A percentile compares a stretch with the other conserved stretches of the same genome.
phyloP scores from a whole-genome alignment of 1,140 invertebrate species.

The Lasioglossum albipes region DNA sequence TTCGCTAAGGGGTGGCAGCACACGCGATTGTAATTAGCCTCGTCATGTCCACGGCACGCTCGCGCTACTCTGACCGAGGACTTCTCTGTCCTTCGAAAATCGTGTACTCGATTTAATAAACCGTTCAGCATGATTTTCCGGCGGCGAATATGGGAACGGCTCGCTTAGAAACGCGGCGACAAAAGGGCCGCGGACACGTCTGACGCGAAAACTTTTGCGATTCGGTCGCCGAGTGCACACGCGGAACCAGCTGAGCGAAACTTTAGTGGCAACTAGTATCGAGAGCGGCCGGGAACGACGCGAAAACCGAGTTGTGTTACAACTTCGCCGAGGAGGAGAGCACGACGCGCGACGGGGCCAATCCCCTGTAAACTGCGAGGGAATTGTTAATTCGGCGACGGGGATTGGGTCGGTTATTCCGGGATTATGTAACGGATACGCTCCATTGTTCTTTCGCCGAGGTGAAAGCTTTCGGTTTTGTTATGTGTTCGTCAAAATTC shows the following conservation, averaged over 20 bases:
- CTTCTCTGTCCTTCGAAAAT: neutral
- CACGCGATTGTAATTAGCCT: constrained; percentile 30
- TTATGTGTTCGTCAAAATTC: too few species aligned
- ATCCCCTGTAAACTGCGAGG: neutral
- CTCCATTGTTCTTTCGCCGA: too few species aligned
- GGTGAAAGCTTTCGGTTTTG: too few species aligned
- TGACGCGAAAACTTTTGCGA: neutral
- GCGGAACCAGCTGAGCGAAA: neutral
- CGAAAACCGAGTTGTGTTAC: neutral
- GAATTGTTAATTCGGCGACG: neutral
- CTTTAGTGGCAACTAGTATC: neutral
- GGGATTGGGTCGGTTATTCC: neutral
- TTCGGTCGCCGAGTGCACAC: neutral
- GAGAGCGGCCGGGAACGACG: neutral
- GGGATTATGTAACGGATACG: neutral
- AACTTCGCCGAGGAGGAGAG: neutral
- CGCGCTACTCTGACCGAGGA: constrained; percentile 4
- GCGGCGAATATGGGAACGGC: too few species aligned
- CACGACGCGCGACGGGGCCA: too few species aligned
- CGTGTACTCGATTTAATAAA: constrained; percentile 40
- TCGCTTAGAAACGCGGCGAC: too few species aligned
- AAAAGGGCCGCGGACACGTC: too few species aligned
- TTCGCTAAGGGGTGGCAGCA: neutral
- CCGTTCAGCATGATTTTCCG: constrained; percentile 20
- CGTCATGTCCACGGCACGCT: constrained; percentile 34